Evolutionary conservation across 2,888 invertebrate genomes (phyloP), one percentile per base, ranked within the genome.

Genomic region (Megalurothrips usitatus): DNA sequence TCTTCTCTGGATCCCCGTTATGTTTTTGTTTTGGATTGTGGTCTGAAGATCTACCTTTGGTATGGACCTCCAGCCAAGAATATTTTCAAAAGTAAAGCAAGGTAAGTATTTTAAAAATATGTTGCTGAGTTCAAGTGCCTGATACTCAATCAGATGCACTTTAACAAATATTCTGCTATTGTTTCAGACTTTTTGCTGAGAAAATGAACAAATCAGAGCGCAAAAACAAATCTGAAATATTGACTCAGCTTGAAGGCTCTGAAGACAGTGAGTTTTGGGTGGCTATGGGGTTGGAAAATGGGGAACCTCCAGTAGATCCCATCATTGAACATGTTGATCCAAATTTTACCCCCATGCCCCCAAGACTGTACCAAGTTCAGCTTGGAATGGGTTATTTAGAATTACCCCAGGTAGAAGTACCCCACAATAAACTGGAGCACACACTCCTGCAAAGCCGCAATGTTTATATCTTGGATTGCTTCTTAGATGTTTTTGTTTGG

Each of bases 371-470:
- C 89, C 94, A 96, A 89, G 97, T 99, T 81, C 95, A 97, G 85
- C 91, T 99, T 19, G 99, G 99, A 79, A 98, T 98, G 96, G 99
- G 99, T 0, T 99, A 98, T 88, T 89, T 99, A 84, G 99, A 99
- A 88, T 89, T 99, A 85, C 99, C 99, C 4, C 99, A 99, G 89
- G 95, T 93, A 8, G 93, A 93, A 86, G 89, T 93, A 68, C 91
- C 94, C 0, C 92, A 93, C 83, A 91, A 92, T 82, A 94, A 94
- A 85, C 89, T 98, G 10, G 91, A 91, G 0, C 93, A 95, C 84
- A 92, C 91, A 0, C 89, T 95, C 84, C 90, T 99, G 80, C 93
- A 94, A 85, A 96, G 96, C 82, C 93, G 96, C 86, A 95, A 95
- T 88, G 99, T 99, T 0, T 99, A 98, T 88, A 95, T 99, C 85